These are phyloP conservation scores for Craseonycteris thonglongyai DNA, from an alignment of 2,113 vertebrate species.

Conservation along the genomic window DNA sequence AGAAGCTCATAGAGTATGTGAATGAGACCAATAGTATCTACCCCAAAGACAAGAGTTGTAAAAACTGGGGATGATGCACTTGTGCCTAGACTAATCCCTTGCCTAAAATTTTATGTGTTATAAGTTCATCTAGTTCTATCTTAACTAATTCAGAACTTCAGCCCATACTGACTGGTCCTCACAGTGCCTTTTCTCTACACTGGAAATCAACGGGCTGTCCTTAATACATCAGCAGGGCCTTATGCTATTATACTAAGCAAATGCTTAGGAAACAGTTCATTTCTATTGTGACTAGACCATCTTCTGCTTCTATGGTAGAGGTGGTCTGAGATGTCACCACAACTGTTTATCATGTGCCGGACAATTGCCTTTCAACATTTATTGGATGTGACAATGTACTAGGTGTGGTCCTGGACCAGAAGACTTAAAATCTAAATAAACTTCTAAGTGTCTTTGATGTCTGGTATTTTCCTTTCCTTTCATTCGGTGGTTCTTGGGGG, in stretches of 20 bases:
- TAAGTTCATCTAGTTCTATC: not conserved
- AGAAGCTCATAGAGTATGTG: not conserved
- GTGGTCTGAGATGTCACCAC: not conserved
- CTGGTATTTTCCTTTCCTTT: constrained; percentile 63
- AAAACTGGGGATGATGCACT: not conserved
- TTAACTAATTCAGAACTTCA: not conserved
- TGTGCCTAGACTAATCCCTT: not conserved
- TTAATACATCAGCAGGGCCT: not conserved
- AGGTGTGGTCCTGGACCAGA: constrained; percentile 60
- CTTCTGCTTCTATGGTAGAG: not conserved
- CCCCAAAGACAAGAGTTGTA: not conserved
- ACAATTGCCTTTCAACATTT: constrained; percentile 37
- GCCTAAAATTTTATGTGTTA: not conserved
- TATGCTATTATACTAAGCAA: not conserved
- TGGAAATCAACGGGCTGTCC: not conserved
- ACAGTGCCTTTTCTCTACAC: not conserved
- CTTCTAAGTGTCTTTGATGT: constrained; percentile 65
- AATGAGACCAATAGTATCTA: not conserved
- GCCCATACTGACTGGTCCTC: not conserved
- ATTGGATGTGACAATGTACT: constrained; percentile 58
- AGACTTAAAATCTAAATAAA: constrained; percentile 59
- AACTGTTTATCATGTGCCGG: constrained; percentile 30
- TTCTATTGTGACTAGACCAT: not conserved
- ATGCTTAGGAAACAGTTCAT: not conserved
- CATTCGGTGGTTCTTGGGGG: constrained; percentile 41